Evolutionary conservation across 2,113 vertebrate genomes (phyloP).

Genomic region (Oryzias javanicus): DNA sequence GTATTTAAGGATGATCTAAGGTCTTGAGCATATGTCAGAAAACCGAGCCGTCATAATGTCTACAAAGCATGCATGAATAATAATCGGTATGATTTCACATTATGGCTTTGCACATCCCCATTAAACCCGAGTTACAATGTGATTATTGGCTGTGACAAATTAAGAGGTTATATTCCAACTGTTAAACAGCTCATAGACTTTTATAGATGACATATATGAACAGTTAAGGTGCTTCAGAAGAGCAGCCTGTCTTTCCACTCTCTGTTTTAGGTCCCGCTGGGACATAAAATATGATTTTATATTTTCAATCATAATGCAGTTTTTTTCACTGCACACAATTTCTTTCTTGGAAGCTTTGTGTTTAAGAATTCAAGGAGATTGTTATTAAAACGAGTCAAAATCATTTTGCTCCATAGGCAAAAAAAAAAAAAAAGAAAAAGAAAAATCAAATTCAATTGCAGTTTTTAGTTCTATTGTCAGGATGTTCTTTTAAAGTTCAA

Average conservation of each 20-base stretch:
- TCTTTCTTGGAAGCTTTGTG: too few species aligned
- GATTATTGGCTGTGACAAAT: constrained; percentile 80
- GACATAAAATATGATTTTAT: constrained; percentile 18
- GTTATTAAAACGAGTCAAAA: too few species aligned
- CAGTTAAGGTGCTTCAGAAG: constrained; percentile 68
- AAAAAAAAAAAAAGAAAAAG: too few species aligned
- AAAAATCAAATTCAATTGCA: too few species aligned
- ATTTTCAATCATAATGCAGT: constrained; percentile 38
- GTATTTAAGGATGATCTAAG: constrained; percentile 43
- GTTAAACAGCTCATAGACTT: constrained; percentile 78
- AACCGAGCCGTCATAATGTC: constrained; percentile 53
- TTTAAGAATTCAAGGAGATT: too few species aligned
- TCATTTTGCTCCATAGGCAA: too few species aligned
- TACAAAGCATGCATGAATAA: constrained; percentile 31
- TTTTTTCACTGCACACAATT: constrained; percentile 8
- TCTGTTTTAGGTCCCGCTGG: constrained; percentile 16
- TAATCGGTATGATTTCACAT: constrained; percentile 69
- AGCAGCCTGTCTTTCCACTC: constrained; percentile 23
- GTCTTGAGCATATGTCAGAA: constrained; percentile 50
- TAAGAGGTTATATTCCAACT: constrained; percentile 75
- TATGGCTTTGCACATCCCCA: constrained; percentile 67
- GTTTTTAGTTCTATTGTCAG: too few species aligned
- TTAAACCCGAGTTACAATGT: constrained; percentile 74
- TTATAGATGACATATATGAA: constrained; percentile 77
- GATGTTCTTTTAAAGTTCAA: too few species aligned